A percentile compares a stretch with the other conserved stretches of the same genome.
These are phyloP conservation scores for Diorhabda sublineata DNA, from an alignment of 1,140 invertebrate genomes.

Conservation along the genomic window DNA sequence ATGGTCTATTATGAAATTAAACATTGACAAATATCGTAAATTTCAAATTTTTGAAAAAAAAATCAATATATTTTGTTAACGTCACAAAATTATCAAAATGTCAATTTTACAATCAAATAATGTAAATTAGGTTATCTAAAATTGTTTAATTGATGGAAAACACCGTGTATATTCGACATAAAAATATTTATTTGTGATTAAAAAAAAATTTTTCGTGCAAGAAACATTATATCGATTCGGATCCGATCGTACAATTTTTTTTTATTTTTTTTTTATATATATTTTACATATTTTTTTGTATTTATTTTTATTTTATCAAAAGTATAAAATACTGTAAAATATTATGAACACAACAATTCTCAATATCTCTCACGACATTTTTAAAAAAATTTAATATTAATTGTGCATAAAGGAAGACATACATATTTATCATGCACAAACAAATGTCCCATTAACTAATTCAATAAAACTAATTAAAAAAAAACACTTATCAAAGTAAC, in stretches of 20 bases:
- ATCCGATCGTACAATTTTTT: slow-evolving; percentile 25
- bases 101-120: too few relatives aligned
- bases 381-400: slow-evolving; percentile 21
- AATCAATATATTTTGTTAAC: too few relatives aligned
- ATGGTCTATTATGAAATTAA: too few relatives aligned
- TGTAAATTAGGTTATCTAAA: too few relatives aligned
- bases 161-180: too few relatives aligned
- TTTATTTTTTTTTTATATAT: slow-evolving; percentile 32
- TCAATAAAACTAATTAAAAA: slow-evolving; percentile 19
- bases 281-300: slow-evolving; percentile 34
- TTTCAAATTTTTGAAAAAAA: too few relatives aligned
- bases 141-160: too few relatives aligned
- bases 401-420: slow-evolving; percentile 38
- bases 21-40: too few relatives aligned
- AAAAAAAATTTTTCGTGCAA: too few relatives aligned
- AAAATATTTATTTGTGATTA: too few relatives aligned
- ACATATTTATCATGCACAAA: slow-evolving; percentile 22
- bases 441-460: slow-evolving; percentile 18
- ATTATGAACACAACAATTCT: slow-evolving; percentile 50
- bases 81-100: too few relatives aligned
- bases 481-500: slow-evolving; percentile 24
- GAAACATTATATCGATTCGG: too few relatives aligned
- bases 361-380: slow-evolving; percentile 43
- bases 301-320: slow-evolving; percentile 45
- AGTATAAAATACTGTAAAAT: slow-evolving; percentile 50